Conservation (phyloP, 1,140 invertebrate genomes). For the Meteorus sp. region DNA sequence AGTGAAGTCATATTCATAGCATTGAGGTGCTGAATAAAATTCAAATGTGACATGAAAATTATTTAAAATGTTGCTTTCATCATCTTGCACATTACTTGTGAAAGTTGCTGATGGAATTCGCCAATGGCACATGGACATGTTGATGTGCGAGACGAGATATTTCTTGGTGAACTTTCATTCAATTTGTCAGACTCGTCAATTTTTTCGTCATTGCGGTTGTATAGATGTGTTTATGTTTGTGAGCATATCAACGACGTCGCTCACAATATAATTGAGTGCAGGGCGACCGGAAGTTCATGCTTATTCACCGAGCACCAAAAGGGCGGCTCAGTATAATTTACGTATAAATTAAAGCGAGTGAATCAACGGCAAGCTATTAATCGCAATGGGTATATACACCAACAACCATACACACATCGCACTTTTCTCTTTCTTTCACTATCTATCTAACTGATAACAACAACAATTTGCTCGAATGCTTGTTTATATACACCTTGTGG, state of each 20-base stretch:
- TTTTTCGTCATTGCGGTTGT: no score
- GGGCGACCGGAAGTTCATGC: conserved; percentile 54
- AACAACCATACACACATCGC: neutral
- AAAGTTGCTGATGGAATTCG: no score
- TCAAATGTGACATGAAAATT: no score
- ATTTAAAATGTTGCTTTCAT: no score
- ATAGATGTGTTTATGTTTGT: no score
- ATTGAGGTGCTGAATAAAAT: no score
- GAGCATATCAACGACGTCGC: neutral
- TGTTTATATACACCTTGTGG: conserved; percentile 33
- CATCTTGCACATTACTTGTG: no score
- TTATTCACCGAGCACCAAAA: conserved; percentile 56
- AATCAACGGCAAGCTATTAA: conserved; percentile 52
- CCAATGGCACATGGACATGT: no score
- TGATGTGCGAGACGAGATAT: no score
- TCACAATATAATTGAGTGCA: conserved; percentile 34
- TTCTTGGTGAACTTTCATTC: no score
- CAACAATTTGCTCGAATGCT: conserved; percentile 27
- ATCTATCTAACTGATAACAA: conserved; percentile 36
- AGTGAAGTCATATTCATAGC: no score
- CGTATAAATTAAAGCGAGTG: conserved; percentile 45
- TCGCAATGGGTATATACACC: conserved; percentile 36
- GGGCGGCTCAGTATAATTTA: conserved; percentile 48
- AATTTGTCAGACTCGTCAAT: no score
- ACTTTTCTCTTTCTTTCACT: neutral